Evolutionary conservation across 2,113 vertebrate genomes (phyloP), one percentile per base, ranked within the genome.

Genomic region (Phocoena sinus): DNA sequence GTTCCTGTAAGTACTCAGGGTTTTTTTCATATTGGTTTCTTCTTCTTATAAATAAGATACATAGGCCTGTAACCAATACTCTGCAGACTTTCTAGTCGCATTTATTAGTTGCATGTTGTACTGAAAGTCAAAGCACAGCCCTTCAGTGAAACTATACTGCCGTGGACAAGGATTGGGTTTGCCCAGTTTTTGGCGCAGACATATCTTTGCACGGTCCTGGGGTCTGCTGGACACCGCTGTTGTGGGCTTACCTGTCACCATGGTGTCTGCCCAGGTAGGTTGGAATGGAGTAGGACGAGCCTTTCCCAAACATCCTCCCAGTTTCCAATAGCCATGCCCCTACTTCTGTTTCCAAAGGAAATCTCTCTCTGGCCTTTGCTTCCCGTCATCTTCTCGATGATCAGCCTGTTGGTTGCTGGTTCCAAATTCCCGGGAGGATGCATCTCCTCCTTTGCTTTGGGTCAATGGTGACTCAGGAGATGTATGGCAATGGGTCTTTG

Each of bases 1-100:
- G 97, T 97, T 2, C 99, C 99, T 0, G 99, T 99, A 92, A 97
- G 99, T 98, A 44, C 26, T 50, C 65, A 1, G 28, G 77, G 62
- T 17, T 8, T 33, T 25, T 17, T 38, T 14, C 26, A 36, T 8
- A 0, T 1, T 26, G 0, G 33, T 15, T 26, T 81, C 50, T 68
- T 36, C 71, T 10, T 26, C 6, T 31, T 63, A 31, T 68, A 56
- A 56, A n/a, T 71, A 8, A n/a, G 60, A 8, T 6, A 4, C 0
- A 21, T 6, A 8, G 18, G 7, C 9, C 33, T n/a, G 15, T 10
- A 8, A 7, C 53, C 65, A 2, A 3, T 4, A 17, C 4, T 6
- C 82, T 1, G 1, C 13, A 38, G 68, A 14, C 70, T 47, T 20
- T 58, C 63, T 70, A 38, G 74, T 15, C 50, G 0, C 8, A 5